Conservation (phyloP, 2,888 invertebrate species). For the Tetragonula carbonaria region DNA sequence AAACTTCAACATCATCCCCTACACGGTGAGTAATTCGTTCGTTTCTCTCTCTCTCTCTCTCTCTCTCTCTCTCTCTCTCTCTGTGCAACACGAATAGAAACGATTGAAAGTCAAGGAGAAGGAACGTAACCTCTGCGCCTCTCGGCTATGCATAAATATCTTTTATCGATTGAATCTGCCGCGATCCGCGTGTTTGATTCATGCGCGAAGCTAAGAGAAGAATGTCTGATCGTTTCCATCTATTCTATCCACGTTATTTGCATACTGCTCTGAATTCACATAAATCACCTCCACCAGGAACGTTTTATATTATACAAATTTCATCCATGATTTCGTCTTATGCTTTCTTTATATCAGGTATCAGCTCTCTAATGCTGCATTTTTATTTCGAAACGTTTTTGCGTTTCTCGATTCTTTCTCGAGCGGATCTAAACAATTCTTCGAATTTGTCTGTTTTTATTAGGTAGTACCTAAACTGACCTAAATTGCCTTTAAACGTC, state of each 20-base stretch:
- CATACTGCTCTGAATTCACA: not conserved
- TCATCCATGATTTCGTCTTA: not conserved
- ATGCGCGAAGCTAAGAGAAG: not conserved
- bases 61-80: too few relatives aligned
- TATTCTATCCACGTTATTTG: not conserved
- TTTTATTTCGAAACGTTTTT: not conserved
- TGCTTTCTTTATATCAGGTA: not conserved
- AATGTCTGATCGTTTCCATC: not conserved
- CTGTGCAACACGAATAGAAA: constrained; percentile 2
- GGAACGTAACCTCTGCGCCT: constrained; percentile 50
- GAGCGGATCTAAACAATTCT: too few relatives aligned
- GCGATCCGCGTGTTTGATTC: not conserved
- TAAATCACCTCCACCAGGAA: not conserved
- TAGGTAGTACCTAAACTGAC: too few relatives aligned
- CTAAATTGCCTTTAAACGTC: too few relatives aligned
- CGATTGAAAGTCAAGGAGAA: constrained; percentile 58
- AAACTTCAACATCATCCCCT: constrained; percentile 91
- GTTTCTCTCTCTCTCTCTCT: not conserved
- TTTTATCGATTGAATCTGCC: constrained; percentile 37
- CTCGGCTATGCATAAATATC: constrained; percentile 59
- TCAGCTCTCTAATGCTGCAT: not conserved
- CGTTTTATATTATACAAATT: not conserved
- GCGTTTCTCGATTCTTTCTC: too few relatives aligned
- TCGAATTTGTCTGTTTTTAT: too few relatives aligned
- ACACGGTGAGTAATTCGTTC: constrained; percentile 87